A percentile compares a stretch with the other conserved stretches of the same genome.
Evolutionary conservation across 53 echinoderm and acorn worm species (phyloP).

Genomic region (Zoroaster sp.): DNA sequence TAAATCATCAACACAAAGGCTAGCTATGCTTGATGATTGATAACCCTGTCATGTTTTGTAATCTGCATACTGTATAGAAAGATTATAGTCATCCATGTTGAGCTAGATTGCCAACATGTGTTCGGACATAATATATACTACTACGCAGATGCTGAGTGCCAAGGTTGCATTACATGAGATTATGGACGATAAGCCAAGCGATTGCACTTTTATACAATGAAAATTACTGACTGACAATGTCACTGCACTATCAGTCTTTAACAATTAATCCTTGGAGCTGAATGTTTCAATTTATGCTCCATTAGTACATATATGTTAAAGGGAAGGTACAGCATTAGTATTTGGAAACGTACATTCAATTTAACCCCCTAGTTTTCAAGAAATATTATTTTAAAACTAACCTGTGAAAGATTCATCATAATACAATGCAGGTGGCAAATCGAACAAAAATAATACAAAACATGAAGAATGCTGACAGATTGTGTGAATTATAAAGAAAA

Average conservation of each 20-base stretch:
- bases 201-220: not conserved
- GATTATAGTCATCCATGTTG: slow-evolving; percentile 17
- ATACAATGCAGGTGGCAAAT: too few species aligned
- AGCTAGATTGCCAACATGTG: slow-evolving; percentile 24
- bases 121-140: not conserved
- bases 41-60: slow-evolving; percentile 21
- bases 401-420: too few species aligned
- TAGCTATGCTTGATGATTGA: slow-evolving; percentile 19
- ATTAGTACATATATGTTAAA: not conserved
- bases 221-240: not conserved
- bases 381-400: too few species aligned
- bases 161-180: not conserved
- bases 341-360: too few species aligned
- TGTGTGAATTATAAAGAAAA: too few species aligned
- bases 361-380: too few species aligned
- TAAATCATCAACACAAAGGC: not conserved
- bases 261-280: not conserved
- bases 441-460: too few species aligned
- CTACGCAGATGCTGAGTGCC: not conserved
- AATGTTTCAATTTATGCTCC: not conserved
- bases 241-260: not conserved
- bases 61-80: slow-evolving; percentile 16
- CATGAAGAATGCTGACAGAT: too few species aligned
- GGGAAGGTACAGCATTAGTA: not conserved
- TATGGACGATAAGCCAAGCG: not conserved